A percentile compares a stretch with the other conserved stretches of the same genome.
Conservation (phyloP, 2,888 invertebrate genomes). For the Stomorhina lunata region DNA sequence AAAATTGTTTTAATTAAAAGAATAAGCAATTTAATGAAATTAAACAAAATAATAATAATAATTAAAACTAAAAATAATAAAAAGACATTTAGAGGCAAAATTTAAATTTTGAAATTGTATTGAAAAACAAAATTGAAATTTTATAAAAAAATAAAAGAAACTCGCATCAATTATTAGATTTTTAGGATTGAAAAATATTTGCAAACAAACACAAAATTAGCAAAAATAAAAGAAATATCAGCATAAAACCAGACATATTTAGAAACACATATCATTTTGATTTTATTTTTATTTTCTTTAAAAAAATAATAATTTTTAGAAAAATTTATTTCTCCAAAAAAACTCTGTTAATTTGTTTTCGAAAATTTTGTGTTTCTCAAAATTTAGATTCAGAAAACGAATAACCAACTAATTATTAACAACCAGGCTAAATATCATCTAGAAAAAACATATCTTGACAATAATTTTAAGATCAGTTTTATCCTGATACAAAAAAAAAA, state of each 20-base stretch:
- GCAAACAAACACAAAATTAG: constrained; percentile 15
- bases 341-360: constrained; percentile 37
- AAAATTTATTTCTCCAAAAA: too few relatives aligned
- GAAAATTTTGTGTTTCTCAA: too few relatives aligned
- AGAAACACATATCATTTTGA: constrained; percentile 47
- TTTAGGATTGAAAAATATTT: constrained; percentile 50
- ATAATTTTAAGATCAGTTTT: constrained; percentile 74
- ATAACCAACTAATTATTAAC: constrained; percentile 61
- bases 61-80: neutral
- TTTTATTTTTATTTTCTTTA: neutral
- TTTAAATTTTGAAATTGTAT: neutral
- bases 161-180: constrained; percentile 66
- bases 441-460: constrained; percentile 80
- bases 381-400: constrained; percentile 32
- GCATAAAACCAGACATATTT: constrained; percentile 17
- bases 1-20: constrained; percentile 50
- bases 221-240: constrained; percentile 10
- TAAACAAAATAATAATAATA: neutral
- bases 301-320: neutral
- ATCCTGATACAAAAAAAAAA: constrained; percentile 43
- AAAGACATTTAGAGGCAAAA: neutral
- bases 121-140: constrained; percentile 12
- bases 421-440: constrained; percentile 80
- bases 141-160: constrained; percentile 46
- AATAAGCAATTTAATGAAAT: neutral